Evolutionary conservation across 2,888 invertebrate species (phyloP), one percentile per base, ranked within the genome.

Genomic region (Podotricha telesiphe): DNA sequence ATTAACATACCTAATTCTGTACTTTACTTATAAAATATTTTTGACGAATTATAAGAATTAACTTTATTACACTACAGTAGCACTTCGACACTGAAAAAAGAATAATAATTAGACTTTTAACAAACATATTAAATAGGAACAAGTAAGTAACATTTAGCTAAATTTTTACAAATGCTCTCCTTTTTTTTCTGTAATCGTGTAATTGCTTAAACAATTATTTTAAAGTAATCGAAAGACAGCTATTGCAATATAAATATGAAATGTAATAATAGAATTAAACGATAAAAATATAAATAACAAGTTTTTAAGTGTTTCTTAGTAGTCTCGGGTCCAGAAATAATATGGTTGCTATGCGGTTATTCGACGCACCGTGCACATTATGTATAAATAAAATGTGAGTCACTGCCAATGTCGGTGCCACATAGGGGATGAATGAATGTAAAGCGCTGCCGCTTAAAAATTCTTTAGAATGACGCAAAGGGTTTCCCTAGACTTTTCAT

Each of bases 371-470:
- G 73, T 73, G 59, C 71, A 45, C 73, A 76, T 53, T 28, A 53
- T 15, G n/a, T 80, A 82, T 78, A 82, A 80, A 83, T 80, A 82
- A 70, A 62, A 68, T 56, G 70, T 87, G 87, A 88, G 74, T 86
- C 87, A 87, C 78, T 73, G 78, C 73, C 76, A 72, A 75, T 86
- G 83, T 84, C 84, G 82, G 79, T 76, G 79, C 75, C 75, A 76
- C 74, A 73, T 77, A 80, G 80, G 83, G 84, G 84, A 81, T 86
- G 82, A 86, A 86, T 85, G 82, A 80, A 80, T 85, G 80, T 82
- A 78, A 78, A 74, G 66, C 69, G 74, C 73, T 72, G 74, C 69
- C 76, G 74, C 73, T 73, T 48, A 34, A 59, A 73, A 69, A 75
- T 78, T 80, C 77, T 80, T 80, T 80, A 34, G 65, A 53, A 76